Percentiles rank a stretch among this genome's conserved stretches.
Conservation (phyloP, 2,113 vertebrate species). For the Saimiri boliviensis region DNA sequence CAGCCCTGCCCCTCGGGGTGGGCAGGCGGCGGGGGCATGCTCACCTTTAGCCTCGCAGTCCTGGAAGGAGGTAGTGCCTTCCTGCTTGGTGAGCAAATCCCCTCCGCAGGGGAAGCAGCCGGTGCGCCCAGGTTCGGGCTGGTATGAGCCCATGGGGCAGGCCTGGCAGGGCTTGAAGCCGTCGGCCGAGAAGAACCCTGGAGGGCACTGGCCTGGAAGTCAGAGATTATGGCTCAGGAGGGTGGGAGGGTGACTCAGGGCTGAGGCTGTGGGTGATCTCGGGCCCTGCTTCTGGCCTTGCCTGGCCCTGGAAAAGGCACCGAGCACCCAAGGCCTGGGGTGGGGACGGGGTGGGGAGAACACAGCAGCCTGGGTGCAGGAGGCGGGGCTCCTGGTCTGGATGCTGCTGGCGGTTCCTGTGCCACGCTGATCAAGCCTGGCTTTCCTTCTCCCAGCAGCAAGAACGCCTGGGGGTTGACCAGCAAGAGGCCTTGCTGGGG, state of each 20-base stretch:
- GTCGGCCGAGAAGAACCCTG: constrained; percentile 92
- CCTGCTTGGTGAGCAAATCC: constrained; percentile 93
- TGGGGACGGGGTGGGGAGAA: background rate
- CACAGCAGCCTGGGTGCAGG: too few relatives aligned
- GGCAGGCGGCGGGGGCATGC: background rate
- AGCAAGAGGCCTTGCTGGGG: background rate
- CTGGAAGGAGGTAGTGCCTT: constrained; percentile 91
- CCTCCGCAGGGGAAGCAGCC: constrained; percentile 95
- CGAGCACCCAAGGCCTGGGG: too few relatives aligned
- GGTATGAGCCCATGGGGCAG: constrained; percentile 91
- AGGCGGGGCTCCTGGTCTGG: background rate
- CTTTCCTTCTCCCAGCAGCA: background rate
- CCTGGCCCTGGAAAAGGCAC: background rate
- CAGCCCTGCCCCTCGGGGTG: accelerated
- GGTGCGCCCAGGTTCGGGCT: constrained; percentile 93
- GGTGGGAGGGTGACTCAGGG: accelerated
- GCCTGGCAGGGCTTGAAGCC: constrained; percentile 93
- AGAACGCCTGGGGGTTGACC: background rate
- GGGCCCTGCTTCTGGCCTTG: background rate
- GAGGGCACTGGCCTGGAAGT: constrained; percentile 93
- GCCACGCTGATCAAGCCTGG: background rate
- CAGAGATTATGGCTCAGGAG: background rate
- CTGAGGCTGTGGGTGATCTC: background rate
- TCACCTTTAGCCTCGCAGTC: constrained; percentile 98
- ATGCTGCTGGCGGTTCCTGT: accelerated